These are phyloP conservation scores for Folsomia manolachei DNA, from an alignment of 2,888 invertebrate species.

Conservation along the genomic window DNA sequence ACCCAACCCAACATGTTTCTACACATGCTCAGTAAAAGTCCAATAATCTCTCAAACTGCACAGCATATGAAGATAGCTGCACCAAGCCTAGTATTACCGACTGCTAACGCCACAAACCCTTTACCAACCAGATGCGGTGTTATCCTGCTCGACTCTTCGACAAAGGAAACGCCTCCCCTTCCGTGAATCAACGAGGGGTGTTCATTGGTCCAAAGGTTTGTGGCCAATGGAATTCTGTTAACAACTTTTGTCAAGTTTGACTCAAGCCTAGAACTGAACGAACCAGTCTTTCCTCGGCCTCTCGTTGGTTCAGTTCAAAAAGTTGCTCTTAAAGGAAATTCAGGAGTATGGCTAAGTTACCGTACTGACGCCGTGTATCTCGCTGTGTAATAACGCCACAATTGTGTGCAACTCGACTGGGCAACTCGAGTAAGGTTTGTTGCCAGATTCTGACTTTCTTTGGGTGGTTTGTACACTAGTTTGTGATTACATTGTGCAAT, in stretches of 20 bases:
- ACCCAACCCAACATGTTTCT: too few species aligned
- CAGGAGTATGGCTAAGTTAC: too few species aligned
- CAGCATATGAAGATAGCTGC: too few species aligned
- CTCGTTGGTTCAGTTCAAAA: too few species aligned
- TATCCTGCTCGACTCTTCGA: neutral
- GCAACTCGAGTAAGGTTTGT: too few species aligned
- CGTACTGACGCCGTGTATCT: too few species aligned
- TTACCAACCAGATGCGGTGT: neutral
- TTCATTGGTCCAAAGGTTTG: neutral
- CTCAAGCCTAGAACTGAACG: neutral
- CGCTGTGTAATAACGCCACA: too few species aligned
- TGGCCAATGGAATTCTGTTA: neutral
- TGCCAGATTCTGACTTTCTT: too few species aligned
- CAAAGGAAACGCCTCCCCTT: neutral
- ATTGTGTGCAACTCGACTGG: too few species aligned
- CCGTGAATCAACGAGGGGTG: neutral
- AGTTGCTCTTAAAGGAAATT: too few species aligned
- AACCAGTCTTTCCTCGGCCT: neutral
- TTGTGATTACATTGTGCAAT: too few species aligned
- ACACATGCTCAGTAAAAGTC: neutral
- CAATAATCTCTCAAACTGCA: neutral
- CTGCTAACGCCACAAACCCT: neutral
- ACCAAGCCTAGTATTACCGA: neutral
- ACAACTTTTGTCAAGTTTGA: neutral
- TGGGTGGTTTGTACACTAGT: too few species aligned